These are phyloP conservation scores for Toxostoma redivivum DNA, from an alignment of 2,113 vertebrate species.

Conservation along the genomic window DNA sequence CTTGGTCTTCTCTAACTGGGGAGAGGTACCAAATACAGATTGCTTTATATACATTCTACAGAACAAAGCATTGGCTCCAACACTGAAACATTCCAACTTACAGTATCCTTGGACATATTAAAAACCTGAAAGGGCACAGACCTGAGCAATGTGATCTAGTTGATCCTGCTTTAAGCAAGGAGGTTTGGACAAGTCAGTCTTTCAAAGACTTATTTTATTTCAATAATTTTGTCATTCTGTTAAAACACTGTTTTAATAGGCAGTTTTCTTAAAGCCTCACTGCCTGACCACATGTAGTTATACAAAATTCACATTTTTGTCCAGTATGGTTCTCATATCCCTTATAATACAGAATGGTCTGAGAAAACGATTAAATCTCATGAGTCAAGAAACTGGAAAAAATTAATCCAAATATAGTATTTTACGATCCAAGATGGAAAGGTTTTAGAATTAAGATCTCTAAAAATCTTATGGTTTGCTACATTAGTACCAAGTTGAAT, in stretches of 20 bases:
- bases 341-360: background rate
- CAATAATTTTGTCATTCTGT: background rate
- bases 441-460: background rate
- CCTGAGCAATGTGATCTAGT: rapidly evolving
- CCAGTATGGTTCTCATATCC: background rate
- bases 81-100: background rate
- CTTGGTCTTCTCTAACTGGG: background rate
- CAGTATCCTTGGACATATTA: background rate
- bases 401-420: background rate
- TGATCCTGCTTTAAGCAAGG: background rate
- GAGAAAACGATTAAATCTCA: background rate
- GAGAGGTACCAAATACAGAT: background rate
- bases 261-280: background rate
- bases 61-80: background rate
- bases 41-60: background rate
- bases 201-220: background rate
- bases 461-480: background rate
- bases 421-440: background rate
- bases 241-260: background rate
- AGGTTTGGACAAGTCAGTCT: rapidly evolving
- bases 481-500: background rate
- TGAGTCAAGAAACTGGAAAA: background rate
- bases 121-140: background rate
- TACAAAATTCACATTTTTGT: background rate
- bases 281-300: background rate